Evolutionary conservation across 2,113 vertebrate genomes (phyloP).

Genomic region (Daubentonia madagascariensis): DNA sequence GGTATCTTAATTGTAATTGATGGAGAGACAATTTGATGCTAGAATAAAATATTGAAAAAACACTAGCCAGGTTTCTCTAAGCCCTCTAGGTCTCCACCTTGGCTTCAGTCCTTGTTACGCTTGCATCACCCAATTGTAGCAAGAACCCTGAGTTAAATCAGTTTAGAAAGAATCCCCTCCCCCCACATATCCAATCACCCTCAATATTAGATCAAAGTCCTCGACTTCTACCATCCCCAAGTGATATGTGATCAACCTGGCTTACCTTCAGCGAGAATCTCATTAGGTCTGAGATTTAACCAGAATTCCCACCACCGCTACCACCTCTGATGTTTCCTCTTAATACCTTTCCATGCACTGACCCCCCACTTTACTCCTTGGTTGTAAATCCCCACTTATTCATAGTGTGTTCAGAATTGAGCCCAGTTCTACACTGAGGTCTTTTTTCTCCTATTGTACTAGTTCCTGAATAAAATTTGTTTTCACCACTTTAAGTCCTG

Average conservation of each 20-base stretch:
- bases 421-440: neutral
- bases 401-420: neutral
- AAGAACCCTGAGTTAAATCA: neutral
- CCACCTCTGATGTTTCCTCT: neutral
- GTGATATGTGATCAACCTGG: neutral
- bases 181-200: neutral
- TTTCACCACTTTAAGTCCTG: neutral
- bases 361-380: rapidly evolving
- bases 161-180: neutral
- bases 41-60: neutral
- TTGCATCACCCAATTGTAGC: neutral
- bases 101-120: neutral
- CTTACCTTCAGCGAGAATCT: neutral
- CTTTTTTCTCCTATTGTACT: neutral
- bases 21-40: neutral
- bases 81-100: neutral
- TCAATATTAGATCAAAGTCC: neutral
- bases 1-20: neutral
- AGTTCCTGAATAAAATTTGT: neutral
- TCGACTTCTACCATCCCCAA: neutral
- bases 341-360: neutral
- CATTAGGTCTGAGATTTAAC: neutral
- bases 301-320: neutral
- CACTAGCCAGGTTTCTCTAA: rapidly evolving
- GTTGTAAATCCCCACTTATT: neutral